phyloP scores from a whole-genome alignment of 1,140 invertebrate species.

The Macrosteles quadrilineatus region DNA sequence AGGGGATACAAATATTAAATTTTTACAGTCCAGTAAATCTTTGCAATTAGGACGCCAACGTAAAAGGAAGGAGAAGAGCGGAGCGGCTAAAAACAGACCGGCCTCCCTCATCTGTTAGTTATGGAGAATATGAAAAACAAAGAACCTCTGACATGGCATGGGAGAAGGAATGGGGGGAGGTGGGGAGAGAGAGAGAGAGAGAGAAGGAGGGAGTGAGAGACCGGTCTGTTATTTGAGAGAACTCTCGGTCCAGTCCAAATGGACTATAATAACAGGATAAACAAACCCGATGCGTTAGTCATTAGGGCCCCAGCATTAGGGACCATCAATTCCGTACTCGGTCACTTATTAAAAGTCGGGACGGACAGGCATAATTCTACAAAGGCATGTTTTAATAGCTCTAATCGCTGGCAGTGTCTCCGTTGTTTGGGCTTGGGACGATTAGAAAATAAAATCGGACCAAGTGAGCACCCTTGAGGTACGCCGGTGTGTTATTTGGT shows the following conservation, averaged over 20 bases:
- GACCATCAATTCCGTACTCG: conserved; percentile 7
- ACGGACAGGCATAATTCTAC: not conserved
- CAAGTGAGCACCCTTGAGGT: too few relatives aligned
- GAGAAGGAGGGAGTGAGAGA: not conserved
- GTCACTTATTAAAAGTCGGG: conserved; percentile 1
- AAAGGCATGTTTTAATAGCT: conserved; percentile 10
- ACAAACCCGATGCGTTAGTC: conserved; percentile 4
- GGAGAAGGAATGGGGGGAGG: not conserved
- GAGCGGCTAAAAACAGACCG: conserved; percentile 10
- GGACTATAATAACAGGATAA: conserved; percentile 5
- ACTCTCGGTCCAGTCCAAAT: conserved; percentile 9
- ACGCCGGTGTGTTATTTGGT: too few relatives aligned
- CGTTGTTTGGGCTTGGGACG: not conserved
- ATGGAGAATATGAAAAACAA: conserved; percentile 14
- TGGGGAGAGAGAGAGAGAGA: not conserved
- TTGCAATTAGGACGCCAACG: not conserved
- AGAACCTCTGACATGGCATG: not conserved
- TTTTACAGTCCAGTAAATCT: conserved; percentile 9
- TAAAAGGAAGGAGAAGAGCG: not conserved
- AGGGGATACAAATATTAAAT: not conserved
- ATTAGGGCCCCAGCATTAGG: not conserved
- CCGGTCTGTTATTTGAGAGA: conserved; percentile 11
- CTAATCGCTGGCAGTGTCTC: not conserved
- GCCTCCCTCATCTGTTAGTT: conserved; percentile 12
- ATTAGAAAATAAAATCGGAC: too few relatives aligned